phyloP scores from a whole-genome alignment of 2,113 vertebrate genomes.

The Hyla sarda region DNA sequence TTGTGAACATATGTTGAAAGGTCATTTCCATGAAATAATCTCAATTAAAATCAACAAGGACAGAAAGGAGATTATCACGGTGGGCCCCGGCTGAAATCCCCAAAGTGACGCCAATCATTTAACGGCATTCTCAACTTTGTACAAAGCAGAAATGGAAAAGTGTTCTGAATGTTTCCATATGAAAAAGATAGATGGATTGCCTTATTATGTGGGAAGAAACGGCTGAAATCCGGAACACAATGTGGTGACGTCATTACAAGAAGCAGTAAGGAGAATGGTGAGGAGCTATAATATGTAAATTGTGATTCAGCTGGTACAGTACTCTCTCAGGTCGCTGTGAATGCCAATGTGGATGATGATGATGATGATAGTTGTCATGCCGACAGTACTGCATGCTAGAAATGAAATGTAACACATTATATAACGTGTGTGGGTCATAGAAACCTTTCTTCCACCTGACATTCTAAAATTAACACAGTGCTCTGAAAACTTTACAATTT shows the following conservation, averaged over 20 bases:
- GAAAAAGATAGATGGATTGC: neutral
- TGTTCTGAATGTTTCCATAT: neutral
- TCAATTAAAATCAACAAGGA: neutral
- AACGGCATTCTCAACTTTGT: neutral
- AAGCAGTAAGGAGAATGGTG: neutral
- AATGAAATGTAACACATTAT: neutral
- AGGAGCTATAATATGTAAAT: neutral
- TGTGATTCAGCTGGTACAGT: neutral
- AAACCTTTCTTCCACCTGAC: neutral
- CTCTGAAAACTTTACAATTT: neutral
- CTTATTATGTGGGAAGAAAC: constrained; percentile 15
- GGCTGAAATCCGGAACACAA: neutral
- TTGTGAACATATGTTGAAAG: neutral
- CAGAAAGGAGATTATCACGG: too few relatives aligned
- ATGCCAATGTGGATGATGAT: neutral
- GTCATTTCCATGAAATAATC: neutral
- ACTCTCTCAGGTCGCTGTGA: neutral
- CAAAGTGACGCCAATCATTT: neutral
- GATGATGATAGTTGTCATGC: constrained; percentile 32
- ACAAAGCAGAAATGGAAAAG: neutral
- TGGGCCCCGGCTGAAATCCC: neutral
- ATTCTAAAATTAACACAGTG: neutral
- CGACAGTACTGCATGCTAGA: neutral
- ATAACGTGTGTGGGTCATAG: too few relatives aligned
- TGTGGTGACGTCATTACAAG: neutral